Evolutionary conservation across 1,140 invertebrate species (phyloP), one percentile per base, ranked within the genome.

Genomic region (Drosophila neocordata): DNA sequence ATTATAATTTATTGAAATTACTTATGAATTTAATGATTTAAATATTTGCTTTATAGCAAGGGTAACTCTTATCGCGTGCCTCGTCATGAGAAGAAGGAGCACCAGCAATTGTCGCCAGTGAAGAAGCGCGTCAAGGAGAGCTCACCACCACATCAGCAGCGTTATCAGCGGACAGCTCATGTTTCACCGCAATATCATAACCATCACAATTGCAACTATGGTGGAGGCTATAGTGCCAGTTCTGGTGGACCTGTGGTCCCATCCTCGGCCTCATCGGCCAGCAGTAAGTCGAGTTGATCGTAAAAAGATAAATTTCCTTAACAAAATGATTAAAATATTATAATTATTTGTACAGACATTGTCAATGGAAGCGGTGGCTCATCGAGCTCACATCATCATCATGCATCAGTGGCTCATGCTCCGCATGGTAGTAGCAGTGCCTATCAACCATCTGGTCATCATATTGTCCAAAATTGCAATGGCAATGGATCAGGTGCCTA

Each of bases 121-220:
- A 99, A 99, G 93, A 99, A 99, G 92, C 93, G 98, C n/a, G 98
- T 99, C 6, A 99, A 99, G 91, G 98, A 99, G 90, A 97, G 96
- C 77, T 98, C 97, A 18, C 97, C 98, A 31, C 97, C 97, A 0
- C 95, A 94, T 52, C 90, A 94, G 69, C 93, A 94, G 67, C 92
- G 92, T 53, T 93, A 93, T 66, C 92, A 92, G 77, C 92, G 92
- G 90, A 66, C 92, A 92, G 69, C 93, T 75, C 91, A 92, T 78
- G 92, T 93, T 31, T 89, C 79, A 65, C 90, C 77, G 37, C 87
- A 91, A 57, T 92, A 91, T 37, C 90, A 91, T 56, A 53, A 66
- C 27, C 82, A 90, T 58, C 91, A 92, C 60, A 90, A 92, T 52
- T 91, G 90, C 69, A 91, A 87, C 53, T 91, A 91, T 20, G 89